A percentile compares a stretch with the other conserved stretches of the same genome.
phyloP scores from a whole-genome alignment of 2,113 vertebrate genomes.

The Apodemus speciosus region DNA sequence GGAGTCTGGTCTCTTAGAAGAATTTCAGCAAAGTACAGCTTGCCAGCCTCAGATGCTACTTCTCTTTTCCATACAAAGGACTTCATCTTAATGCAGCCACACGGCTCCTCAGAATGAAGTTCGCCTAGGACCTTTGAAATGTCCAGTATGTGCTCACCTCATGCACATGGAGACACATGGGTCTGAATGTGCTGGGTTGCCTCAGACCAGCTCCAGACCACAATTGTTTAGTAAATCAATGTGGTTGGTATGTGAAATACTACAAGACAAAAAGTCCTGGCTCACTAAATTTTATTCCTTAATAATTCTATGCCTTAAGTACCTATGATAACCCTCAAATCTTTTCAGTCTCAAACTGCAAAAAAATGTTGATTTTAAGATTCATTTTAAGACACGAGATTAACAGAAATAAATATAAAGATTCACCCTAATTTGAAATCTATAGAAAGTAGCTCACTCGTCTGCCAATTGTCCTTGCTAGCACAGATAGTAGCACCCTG shows the following conservation, averaged over 20 bases:
- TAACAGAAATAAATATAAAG: background rate
- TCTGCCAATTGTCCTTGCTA: background rate
- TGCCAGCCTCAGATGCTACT: background rate
- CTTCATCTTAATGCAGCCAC: background rate
- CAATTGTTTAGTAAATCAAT: conserved; percentile 5
- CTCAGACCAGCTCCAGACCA: conserved; percentile 14
- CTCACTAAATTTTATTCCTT: conserved; percentile 24
- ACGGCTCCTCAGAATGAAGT: background rate
- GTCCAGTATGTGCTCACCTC: background rate
- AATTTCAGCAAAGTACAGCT: background rate
- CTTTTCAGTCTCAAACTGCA: background rate
- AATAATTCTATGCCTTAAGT: background rate
- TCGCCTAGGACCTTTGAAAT: background rate
- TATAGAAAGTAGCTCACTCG: background rate
- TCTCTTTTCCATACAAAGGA: background rate
- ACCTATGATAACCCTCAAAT: background rate
- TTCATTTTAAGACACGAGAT: background rate
- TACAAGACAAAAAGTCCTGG: conserved; percentile 21
- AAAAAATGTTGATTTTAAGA: background rate
- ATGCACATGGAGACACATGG: background rate
- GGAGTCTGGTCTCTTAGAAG: background rate
- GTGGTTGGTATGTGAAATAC: conserved; percentile 25
- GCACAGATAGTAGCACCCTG: conserved; percentile 6
- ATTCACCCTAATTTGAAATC: background rate
- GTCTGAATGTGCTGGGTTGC: background rate